Base-by-base conservation (phyloP, 1,140 invertebrate genomes). In the Penaeus japonicus region DNA sequence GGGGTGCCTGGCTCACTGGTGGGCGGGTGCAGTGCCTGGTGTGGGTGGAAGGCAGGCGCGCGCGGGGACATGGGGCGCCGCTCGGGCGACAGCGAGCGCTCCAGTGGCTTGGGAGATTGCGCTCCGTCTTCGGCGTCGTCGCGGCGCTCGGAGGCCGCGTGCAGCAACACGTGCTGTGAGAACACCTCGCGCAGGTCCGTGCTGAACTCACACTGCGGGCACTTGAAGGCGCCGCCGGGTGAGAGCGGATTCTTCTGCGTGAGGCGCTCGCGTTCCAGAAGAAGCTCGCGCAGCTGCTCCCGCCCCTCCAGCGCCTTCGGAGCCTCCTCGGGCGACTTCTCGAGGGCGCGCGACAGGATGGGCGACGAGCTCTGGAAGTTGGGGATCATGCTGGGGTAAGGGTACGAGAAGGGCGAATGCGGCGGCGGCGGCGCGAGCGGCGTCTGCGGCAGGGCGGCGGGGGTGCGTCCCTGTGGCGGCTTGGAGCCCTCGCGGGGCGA, bases 131-230 rank as follows among this genome's bases (percentile, higher is more conserved):
- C 75, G 77, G 32, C 85, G 62, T 84, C 86, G 35, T 87, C 80
- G 65, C 87, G 62, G 92, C 83, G 90, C 57, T 93, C 93, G 10
- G 91, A 84, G 24, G 90, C 88, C 0, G 92, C 93, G 87, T 94
- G 93, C 7, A 92, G 90, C 73, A 94, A 87, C 78, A 93, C 91
- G 90, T 94, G 93, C 47, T 92, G 91, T 12, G 91, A 91, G 39
- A 93, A 92, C 7, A 91, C 88, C 32, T 93, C 92, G 57, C 91
- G 89, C 27, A 59, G 91, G 10, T 92, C 91, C 2, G 92, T 92
- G 0, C 84, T 84, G 90, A 93, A 94, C 39, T 92, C 91, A 90
- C 94, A 94, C 20, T 93, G 89, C 78, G 91, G 92, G 91, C 94
- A 94, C 79, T 92, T 92, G 57, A 92, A 54, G 4, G 62, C 47